Evolutionary conservation across 2,888 invertebrate genomes (phyloP).

Genomic region (Thymelicus acteon): DNA sequence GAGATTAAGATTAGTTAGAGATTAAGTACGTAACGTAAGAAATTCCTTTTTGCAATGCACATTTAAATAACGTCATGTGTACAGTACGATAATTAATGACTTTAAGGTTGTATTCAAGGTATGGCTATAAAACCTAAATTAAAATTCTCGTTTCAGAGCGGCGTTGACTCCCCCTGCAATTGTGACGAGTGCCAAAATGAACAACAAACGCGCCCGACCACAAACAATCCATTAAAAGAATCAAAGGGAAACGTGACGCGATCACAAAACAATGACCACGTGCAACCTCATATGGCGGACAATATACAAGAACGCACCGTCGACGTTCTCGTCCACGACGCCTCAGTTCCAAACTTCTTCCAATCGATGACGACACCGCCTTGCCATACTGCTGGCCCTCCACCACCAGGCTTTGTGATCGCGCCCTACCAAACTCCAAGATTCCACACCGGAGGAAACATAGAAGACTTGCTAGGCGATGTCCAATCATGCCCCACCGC

Average conservation of each 20-base stretch:
- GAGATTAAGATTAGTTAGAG: too few species aligned
- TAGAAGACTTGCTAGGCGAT: slow-evolving; percentile 88
- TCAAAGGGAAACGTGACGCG: slow-evolving; percentile 49
- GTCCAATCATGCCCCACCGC: slow-evolving; percentile 81
- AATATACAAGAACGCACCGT: slow-evolving; percentile 69
- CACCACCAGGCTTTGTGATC: slow-evolving; percentile 75
- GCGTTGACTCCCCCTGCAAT: slow-evolving; percentile 73
- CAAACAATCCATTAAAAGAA: slow-evolving; percentile 50
- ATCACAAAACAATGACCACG: slow-evolving; percentile 54
- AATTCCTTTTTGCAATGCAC: not conserved
- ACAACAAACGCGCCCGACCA: slow-evolving; percentile 44
- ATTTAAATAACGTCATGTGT: not conserved
- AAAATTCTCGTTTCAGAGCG: slow-evolving; percentile 67
- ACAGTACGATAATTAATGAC: not conserved
- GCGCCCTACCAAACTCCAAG: slow-evolving; percentile 71
- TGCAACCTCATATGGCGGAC: slow-evolving; percentile 60
- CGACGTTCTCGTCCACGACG: slow-evolving; percentile 77
- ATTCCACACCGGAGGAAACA: slow-evolving; percentile 86
- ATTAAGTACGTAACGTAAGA: not conserved
- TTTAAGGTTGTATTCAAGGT: not conserved
- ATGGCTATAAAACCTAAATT: not conserved
- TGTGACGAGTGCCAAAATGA: slow-evolving; percentile 76
- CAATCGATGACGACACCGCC: slow-evolving; percentile 74
- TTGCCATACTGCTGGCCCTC: slow-evolving; percentile 68
- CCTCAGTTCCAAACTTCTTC: slow-evolving; percentile 76